Evolutionary conservation across 2,797 vertebrate species (phyloP).

Genomic region (Mormyrops boulengeri): DNA sequence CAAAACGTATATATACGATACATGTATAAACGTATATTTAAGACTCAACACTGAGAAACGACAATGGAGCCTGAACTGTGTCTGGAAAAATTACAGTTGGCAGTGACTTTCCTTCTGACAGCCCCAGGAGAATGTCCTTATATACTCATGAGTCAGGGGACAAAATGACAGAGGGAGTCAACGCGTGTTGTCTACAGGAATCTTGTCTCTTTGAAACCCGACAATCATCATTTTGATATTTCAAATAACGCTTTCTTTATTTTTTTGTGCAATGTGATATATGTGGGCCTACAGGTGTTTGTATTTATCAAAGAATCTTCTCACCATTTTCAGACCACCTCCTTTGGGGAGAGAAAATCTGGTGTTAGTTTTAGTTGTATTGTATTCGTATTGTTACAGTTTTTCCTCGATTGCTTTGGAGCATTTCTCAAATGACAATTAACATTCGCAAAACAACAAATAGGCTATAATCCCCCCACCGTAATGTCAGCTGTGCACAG

Average conservation of each 20-base stretch:
- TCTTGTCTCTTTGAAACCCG: neutral
- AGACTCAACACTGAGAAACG: neutral
- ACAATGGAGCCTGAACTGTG: constrained; percentile 3
- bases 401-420: neutral
- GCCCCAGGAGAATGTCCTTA: neutral
- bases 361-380: neutral
- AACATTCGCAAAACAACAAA: neutral
- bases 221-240: neutral
- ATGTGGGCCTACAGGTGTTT: neutral
- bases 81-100: constrained; percentile 6
- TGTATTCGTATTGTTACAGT: neutral
- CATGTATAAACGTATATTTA: neutral
- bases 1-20: neutral
- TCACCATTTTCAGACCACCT: neutral
- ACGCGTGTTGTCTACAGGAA: neutral
- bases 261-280: neutral
- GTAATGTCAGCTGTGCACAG: neutral
- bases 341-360: neutral
- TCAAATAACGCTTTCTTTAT: neutral
- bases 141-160: neutral
- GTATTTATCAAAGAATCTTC: neutral
- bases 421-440: neutral
- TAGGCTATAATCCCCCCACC: neutral
- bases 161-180: neutral
- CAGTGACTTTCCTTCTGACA: constrained; percentile 7